Evolutionary conservation across 2,113 vertebrate species (phyloP), one percentile per base, ranked within the genome.

Genomic region (Anolis sagrei): DNA sequence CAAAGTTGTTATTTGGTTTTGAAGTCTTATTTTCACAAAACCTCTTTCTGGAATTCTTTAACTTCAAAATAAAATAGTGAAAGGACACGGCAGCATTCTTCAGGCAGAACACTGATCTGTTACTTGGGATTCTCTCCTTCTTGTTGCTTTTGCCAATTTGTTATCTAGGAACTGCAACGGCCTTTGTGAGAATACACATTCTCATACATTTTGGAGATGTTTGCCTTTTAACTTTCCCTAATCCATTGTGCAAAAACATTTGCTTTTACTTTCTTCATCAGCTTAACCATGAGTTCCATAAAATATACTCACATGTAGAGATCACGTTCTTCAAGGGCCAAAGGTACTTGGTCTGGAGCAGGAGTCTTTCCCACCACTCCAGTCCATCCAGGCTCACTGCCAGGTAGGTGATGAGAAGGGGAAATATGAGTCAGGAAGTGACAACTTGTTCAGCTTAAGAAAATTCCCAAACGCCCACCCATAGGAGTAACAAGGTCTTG

Each of bases 241-340:
- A 5, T 64, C 61, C 13, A 25, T n/a, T 19, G 6, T 32, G 5
- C 7, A 23, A 69, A 23, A 2, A n/a, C 34, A 27, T 48, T 8
- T 6, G 23, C 14, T 62, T 32, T 36, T 27, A 49, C 58, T 58
- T 25, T 25, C 27, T 6, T 27, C 18, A 21, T 11, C 36, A 7
- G 16, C 18, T 39, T 25, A 39, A 13, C 4, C 3, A 25, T 54
- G 23, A 14, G 7, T 61, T 19, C 2, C 1, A 23, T 4, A 19
- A 9, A 18, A 58, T 49, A 88, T 58, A 97, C 98, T 98, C 92
- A 99, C 98, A 99, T 97, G 82, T 99, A 99, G 21, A 99, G 96
- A 83, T 99, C 98, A 7, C 95, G 97, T 29, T 96, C 94, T 0
- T 96, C 84, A 51, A 99, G 94, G 1, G 97, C 98, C 1, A 93